These are phyloP conservation scores for Daboia siamensis DNA, from an alignment of 2,113 vertebrate species.

Conservation along the genomic window DNA sequence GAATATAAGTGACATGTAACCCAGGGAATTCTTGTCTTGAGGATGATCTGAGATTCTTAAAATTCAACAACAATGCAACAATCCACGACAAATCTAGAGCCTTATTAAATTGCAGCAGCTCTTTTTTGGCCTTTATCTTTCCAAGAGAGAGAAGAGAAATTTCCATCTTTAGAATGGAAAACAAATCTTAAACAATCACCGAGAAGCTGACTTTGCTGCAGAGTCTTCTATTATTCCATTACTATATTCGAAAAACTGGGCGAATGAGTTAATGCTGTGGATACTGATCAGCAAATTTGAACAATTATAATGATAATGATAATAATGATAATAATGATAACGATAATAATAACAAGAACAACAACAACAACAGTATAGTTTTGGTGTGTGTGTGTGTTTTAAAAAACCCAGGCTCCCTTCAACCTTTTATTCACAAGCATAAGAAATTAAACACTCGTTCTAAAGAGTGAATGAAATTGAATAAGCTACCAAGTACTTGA, in stretches of 20 bases:
- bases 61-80: neutral
- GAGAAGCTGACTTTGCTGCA: slow-evolving; percentile 4
- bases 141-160: neutral
- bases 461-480: slow-evolving; percentile 99
- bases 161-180: rapidly evolving
- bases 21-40: neutral
- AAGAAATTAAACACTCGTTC: slow-evolving; percentile 99
- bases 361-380: neutral
- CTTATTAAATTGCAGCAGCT: neutral
- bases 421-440: slow-evolving; percentile 79
- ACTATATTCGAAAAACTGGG: slow-evolving; percentile 61
- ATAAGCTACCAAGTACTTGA: slow-evolving; percentile 99
- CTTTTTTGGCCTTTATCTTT: neutral
- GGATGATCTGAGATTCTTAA: neutral
- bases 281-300: slow-evolving; percentile 85
- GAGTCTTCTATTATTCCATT: slow-evolving; percentile 27
- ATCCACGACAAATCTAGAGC: neutral
- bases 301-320: slow-evolving; percentile 67
- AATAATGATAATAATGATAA: slow-evolving; percentile 67
- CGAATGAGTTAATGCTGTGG: slow-evolving; percentile 78
- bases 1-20: neutral
- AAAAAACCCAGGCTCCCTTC: slow-evolving; percentile 69
- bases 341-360: slow-evolving; percentile 37
- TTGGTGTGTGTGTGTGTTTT: slow-evolving; percentile 5
- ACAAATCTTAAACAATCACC: slow-evolving; percentile 3